phyloP scores from a whole-genome alignment of 2,113 vertebrate species.

The Phaethornis superciliosus region DNA sequence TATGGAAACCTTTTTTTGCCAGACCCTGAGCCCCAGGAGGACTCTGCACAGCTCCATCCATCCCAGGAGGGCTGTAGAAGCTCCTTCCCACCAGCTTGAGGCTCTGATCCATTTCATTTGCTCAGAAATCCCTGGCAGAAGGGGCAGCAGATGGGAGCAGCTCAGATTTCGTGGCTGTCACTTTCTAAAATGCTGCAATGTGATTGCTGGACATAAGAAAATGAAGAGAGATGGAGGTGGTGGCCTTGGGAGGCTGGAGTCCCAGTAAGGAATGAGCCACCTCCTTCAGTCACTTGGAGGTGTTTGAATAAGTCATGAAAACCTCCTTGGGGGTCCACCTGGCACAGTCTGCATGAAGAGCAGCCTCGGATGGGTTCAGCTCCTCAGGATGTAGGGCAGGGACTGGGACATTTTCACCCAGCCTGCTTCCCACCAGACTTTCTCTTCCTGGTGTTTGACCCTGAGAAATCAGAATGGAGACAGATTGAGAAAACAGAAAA shows the following conservation, averaged over 20 bases:
- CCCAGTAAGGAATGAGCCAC: not conserved
- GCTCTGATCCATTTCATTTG: not conserved
- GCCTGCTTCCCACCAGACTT: not conserved
- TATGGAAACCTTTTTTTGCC: not conserved
- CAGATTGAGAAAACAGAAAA: not conserved
- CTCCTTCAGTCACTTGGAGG: not conserved
- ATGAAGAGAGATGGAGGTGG: not conserved
- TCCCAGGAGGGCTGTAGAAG: not conserved
- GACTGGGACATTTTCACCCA: not conserved
- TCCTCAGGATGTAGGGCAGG: not conserved
- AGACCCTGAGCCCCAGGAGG: not conserved
- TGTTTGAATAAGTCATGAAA: not conserved
- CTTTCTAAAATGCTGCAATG: not conserved
- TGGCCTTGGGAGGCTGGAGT: not conserved
- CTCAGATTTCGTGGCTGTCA: not conserved
- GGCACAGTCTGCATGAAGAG: accelerated
- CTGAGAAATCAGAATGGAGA: not conserved
- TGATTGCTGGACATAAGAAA: not conserved
- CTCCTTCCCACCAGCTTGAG: not conserved
- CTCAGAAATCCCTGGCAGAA: not conserved
- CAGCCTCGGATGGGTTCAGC: not conserved
- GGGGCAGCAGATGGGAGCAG: conserved; percentile 44
- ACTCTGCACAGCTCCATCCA: accelerated
- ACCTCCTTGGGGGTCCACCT: not conserved
- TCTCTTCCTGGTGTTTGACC: not conserved